Evolutionary conservation across 1,140 invertebrate genomes (phyloP), one percentile per base, ranked within the genome.

Genomic region (Coenobita brevimanus): DNA sequence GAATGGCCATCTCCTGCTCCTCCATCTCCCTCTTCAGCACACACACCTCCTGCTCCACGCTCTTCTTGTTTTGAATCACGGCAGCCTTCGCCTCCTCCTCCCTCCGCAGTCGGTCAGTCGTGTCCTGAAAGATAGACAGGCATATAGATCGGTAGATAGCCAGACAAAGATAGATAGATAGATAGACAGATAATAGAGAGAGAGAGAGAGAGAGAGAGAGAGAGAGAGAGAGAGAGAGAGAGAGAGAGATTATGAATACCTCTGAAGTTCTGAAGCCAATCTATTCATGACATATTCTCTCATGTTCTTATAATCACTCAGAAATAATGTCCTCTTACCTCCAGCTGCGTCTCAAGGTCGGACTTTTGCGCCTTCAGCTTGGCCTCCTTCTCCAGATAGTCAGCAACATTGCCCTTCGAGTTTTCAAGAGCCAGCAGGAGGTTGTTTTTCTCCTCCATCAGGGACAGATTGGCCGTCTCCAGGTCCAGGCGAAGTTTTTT

Each of bases 1-100:
- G 97, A 91, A 99, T 94, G 91, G 95, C 94, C 69, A 98, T 93
- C 93, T 99, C 97, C 90, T 99, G 94, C 93, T 99, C 98, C 93
- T 99, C 98, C 91, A 99, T 95, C 92, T 99, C 97, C 93, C 99
- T 99, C 94, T 98, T 99, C 92, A 98, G 94, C 83, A 97, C 97
- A 89, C 95, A 94, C 84, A 97, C 95, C 93, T 99, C 98, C 92
- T 97, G 96, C 91, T 99, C 97, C 92, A 98, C 94, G 94, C 99
- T 99, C 95, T 98, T 98, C 94, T 98, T 85, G 71, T 24, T 64
- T 60, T 76, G 50, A 3, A 13, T 30, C 1, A 85, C 10, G 24
- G 33, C 54, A 94, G 97, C 97, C 92, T 97, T 95, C 91, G 97
- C 95, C 94, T 99, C 98, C 93, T 99, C 98, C 92, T 99, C 98